Percentiles rank a stretch among this genome's conserved stretches.
These are phyloP conservation scores for Drosophila limbata DNA, from an alignment of 2,888 invertebrate species.

Conservation along the genomic window DNA sequence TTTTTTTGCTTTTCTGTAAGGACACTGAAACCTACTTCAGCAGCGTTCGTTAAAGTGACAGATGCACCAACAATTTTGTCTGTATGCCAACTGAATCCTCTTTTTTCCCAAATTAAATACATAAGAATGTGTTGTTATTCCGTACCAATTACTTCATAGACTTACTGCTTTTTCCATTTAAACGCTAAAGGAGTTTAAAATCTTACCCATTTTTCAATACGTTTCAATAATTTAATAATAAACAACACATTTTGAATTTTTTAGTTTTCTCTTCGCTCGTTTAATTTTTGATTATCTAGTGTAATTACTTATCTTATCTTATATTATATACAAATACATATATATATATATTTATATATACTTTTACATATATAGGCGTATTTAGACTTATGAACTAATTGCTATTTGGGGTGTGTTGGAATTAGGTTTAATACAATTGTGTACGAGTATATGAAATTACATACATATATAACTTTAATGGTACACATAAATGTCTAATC, in stretches of 20 bases:
- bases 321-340: conserved; percentile 72
- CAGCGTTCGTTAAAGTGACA: too few species aligned
- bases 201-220: background rate
- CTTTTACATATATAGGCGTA: conserved; percentile 66
- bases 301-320: conserved; percentile 72
- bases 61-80: too few species aligned
- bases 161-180: too few species aligned
- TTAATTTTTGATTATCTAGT: conserved; percentile 81
- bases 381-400: conserved; percentile 65
- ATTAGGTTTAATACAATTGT: conserved; percentile 50
- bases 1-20: too few species aligned
- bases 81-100: too few species aligned
- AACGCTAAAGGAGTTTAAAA: background rate
- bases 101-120: too few species aligned
- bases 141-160: too few species aligned
- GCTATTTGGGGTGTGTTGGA: conserved; percentile 33
- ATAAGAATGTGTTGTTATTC: too few species aligned
- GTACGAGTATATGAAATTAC: conserved; percentile 33
- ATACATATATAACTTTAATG: conserved; percentile 54
- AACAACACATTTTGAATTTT: background rate
- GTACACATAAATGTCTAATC: conserved; percentile 68
- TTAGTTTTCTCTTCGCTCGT: conserved; percentile 38
- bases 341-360: conserved; percentile 70
- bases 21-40: too few species aligned
- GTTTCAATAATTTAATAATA: background rate